Base-by-base conservation (phyloP, 2,113 vertebrate genomes). In the Dicaeum eximium region DNA sequence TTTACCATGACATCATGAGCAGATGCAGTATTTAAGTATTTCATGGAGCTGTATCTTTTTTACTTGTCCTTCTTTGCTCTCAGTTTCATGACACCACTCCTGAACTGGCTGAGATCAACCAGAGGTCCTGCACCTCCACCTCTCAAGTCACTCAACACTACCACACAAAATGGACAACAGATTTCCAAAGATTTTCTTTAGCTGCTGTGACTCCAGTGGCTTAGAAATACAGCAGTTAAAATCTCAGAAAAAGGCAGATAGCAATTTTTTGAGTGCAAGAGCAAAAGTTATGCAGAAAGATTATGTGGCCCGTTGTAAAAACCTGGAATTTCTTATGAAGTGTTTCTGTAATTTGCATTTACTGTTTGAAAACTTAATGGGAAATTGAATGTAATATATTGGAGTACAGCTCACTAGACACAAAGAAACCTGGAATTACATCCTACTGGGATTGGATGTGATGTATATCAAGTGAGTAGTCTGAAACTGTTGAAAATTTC, bases 401-500 rank as follows among this genome's bases (percentile, higher is more conserved):
- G 30, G 56, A 50, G 72, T 64, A 88, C 28, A 95, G 31, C 57
- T 96, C 93, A 88, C 30, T 69, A 87, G 54, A 66, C 45, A 92
- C 38, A 90, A 78, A 88, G 60, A 95, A 93, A 94, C 37, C 8
- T 92, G 89, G 47, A 93, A 85, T 94, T 57, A 69, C 45, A 7
- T 93, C 72, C 65, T 91, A 21, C 15, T 80, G 54, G 4, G 9
- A 42, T 73, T 95, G 88, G 67, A 79, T 4, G 38, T 94, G 53
- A 78, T 84, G 83, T 44, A 95, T 95, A 96, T 82, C 71, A 69
- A 95, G 37, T 53, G 21, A 95, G 89, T 80, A 88, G 28, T 73
- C 65, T 89, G 80, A 97, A 94, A 93, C 83, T 40, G 79, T 42
- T 51, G 64, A 56, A 90, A 91, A 91, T 87, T 35, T 79, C 61